Evolutionary conservation across 1,140 invertebrate genomes (phyloP).

Genomic region (Asobara japonica): DNA sequence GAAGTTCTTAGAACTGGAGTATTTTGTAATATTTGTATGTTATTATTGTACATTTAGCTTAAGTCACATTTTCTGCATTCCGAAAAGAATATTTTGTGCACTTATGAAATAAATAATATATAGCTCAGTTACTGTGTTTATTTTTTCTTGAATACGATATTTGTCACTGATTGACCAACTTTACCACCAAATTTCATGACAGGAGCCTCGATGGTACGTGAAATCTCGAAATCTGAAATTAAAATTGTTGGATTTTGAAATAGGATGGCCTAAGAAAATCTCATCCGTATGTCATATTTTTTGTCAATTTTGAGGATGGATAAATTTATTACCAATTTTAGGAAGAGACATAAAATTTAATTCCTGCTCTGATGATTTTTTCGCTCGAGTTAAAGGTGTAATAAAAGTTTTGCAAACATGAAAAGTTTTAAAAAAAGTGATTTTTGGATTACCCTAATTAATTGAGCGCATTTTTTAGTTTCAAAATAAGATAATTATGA

Average conservation of each 20-base stretch:
- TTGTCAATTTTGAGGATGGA: no score
- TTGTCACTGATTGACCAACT: conserved; percentile 80
- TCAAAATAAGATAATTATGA: no score
- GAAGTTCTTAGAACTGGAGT: conserved; percentile 3
- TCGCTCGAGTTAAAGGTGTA: no score
- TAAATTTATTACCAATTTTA: no score
- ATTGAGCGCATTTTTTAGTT: no score
- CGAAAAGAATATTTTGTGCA: background rate
- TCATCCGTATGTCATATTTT: no score
- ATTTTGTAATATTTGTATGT: conserved; percentile 40
- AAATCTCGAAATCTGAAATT: conserved; percentile 71
- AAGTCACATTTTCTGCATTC: background rate
- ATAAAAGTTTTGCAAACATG: no score
- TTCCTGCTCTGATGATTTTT: no score
- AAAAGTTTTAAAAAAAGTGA: no score
- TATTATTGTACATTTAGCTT: conserved; percentile 14
- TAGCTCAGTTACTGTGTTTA: background rate
- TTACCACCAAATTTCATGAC: conserved; percentile 87
- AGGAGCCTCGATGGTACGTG: conserved; percentile 78
- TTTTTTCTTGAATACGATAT: conserved; percentile 77
- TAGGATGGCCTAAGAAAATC: no score
- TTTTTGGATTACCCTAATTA: no score
- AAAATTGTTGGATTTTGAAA: conserved; percentile 45
- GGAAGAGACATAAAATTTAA: no score
- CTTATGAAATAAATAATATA: background rate